A percentile compares a stretch with the other conserved stretches of the same genome.
Evolutionary conservation across 2,888 invertebrate genomes (phyloP).

Genomic region (Lepidonotus clava): DNA sequence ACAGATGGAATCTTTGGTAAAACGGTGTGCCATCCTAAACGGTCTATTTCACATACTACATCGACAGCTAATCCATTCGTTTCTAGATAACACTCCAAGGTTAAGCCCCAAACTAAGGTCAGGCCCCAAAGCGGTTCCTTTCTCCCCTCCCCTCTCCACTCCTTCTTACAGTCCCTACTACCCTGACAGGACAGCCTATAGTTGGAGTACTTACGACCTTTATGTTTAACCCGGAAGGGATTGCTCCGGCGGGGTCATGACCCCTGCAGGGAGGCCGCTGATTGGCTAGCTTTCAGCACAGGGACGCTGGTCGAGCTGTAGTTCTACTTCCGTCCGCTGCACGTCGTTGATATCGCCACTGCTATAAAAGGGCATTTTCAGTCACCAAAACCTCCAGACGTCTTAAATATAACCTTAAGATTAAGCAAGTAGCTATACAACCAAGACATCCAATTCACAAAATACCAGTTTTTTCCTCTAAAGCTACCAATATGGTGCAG

Average conservation of each 20-base stretch:
- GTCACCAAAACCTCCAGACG: not conserved
- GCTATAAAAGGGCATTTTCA: not conserved
- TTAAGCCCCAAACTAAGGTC: too few species aligned
- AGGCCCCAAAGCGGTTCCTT: too few species aligned
- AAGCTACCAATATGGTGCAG: not conserved
- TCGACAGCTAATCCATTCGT: too few species aligned
- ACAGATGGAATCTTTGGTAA: too few species aligned
- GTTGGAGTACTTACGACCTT: not conserved
- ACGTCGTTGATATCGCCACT: not conserved
- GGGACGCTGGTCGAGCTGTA: not conserved
- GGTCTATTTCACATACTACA: too few species aligned
- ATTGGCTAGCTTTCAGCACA: constrained; percentile 13
- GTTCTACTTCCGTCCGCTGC: not conserved
- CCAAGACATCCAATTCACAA: too few species aligned
- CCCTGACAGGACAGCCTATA: not conserved
- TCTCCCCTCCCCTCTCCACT: too few species aligned
- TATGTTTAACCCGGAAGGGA: not conserved
- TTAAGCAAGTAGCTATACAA: too few species aligned
- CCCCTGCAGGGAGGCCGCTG: constrained; percentile 22
- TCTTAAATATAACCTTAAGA: too few species aligned
- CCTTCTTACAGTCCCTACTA: too few species aligned
- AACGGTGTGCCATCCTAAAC: too few species aligned
- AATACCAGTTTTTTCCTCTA: not conserved
- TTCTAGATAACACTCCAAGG: too few species aligned
- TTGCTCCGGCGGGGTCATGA: constrained; percentile 27